Conservation (phyloP, 2,888 invertebrate species). For the Drosophila quinaria region DNA sequence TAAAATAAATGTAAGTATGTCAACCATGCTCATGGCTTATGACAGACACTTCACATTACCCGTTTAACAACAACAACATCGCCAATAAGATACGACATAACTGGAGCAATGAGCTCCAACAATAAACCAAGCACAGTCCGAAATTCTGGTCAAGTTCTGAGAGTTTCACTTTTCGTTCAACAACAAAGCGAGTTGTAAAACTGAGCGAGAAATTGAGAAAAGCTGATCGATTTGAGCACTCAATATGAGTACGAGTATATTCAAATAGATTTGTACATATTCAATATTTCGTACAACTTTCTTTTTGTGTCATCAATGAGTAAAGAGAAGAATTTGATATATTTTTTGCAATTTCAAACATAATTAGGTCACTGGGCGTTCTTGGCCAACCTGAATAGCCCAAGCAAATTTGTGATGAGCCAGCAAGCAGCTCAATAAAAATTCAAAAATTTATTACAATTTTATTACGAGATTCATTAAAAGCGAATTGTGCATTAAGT, state of each 20-base stretch:
- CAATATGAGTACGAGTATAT: neutral
- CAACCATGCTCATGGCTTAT: slow-evolving; percentile 56
- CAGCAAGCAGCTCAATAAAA: slow-evolving; percentile 20
- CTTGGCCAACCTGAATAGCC: slow-evolving; percentile 38
- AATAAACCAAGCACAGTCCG: slow-evolving; percentile 46
- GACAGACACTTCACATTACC: slow-evolving; percentile 56
- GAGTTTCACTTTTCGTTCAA: slow-evolving; percentile 68
- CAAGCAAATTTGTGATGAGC: slow-evolving; percentile 42
- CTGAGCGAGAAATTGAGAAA: slow-evolving; percentile 15
- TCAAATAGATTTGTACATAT: neutral
- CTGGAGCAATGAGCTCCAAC: slow-evolving; percentile 65
- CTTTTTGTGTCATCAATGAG: neutral
- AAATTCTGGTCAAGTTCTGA: slow-evolving; percentile 58
- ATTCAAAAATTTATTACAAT: slow-evolving; percentile 11
- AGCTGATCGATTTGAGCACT: slow-evolving; percentile 2
- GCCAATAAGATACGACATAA: slow-evolving; percentile 35
- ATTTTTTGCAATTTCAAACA: slow-evolving; percentile 17
- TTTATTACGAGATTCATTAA: neutral
- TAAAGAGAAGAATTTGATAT: slow-evolving; percentile 10
- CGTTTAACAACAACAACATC: slow-evolving; percentile 47
- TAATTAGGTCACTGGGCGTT: slow-evolving; percentile 66
- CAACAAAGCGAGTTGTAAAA: slow-evolving; percentile 13
- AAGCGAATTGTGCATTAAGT: neutral
- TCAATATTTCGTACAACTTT: slow-evolving; percentile 1
- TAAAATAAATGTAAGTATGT: slow-evolving; percentile 72